Base-by-base conservation (phyloP, 2,888 invertebrate species). In the Aporophyla nigra region DNA sequence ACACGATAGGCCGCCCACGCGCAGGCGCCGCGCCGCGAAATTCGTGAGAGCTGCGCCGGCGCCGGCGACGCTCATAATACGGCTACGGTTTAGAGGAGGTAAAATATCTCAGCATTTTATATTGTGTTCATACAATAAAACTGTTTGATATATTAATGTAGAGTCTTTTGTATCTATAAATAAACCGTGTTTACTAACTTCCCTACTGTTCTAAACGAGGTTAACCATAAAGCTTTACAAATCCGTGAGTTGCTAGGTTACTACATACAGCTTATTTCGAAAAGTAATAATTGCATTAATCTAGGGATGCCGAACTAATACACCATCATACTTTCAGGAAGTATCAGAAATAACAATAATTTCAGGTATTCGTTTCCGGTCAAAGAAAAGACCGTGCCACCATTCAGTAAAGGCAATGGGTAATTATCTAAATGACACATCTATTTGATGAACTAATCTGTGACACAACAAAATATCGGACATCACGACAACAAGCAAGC, bases 1-100 rank as follows among this genome's bases (percentile, higher is more conserved):
- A 88, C 90, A 91, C 91, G 96, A 96, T 96, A 95, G 94, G 94
- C 92, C 95, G 94, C 96, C 96, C 95, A 96, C 96, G 94, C 94
- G 89, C 88, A 91, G 92, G 93, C 95, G 95, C 95, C 93, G 93
- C 94, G 92, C 93, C 94, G 96, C 95, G 93, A 95, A 95, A 95
- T 96, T 96, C 96, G 96, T 96, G 96, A 96, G 96, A 93, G 91
- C 91, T 92, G 88, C 91, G 88, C 92, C 90, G 94, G 94, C 96
- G 95, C 95, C 91, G 90, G 82, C 90, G 88, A 86, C 89, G 91
- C 89, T 86, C 90, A 90, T 90, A 91, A 92, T 92, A 88, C 87
- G 88, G 87, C 85, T 84, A 86, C 75, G 79, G 79, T 86, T 79
- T 85, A 83, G 77, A 86, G 72, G 54, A 76, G 78, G 79, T 80